Evolutionary conservation across 30 jellyfish, hydroid and myxozoan species (phyloP), one percentile per base, ranked within the genome.

Genomic region (Pseudorhiza aurosa): DNA sequence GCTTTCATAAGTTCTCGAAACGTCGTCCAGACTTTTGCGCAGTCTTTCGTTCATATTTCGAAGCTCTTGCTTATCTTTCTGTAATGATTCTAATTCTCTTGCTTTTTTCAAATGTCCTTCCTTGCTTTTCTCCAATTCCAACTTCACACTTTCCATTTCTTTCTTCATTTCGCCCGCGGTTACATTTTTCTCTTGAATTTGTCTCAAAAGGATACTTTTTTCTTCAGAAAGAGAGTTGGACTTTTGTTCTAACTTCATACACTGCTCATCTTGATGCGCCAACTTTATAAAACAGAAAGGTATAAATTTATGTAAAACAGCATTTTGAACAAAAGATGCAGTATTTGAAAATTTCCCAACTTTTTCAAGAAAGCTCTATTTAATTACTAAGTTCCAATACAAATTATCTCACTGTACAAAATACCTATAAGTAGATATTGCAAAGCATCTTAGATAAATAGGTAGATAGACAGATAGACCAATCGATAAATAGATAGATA

Each of bases 21-120:
- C 87, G 22, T 89, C 95, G 40, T 70, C 84, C 11, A 89, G 82
- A 35, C 77, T 82, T n/a, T 65, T 71, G 0, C 97, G 87, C 30
- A 89, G 79, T 30, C 97, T 33, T 36, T 76, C 90, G 44, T 89
- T 89, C 8, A 89, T 49, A 32, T 45, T 75, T 1, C 94, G 85
- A 44, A 89, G 79, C 79, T 81, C 97, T 31, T 58, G 60, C 43
- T 75, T 46, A 24, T 56, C 83, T 42, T 21, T 15, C 49, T 68
- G 85, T 22, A 81, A 51, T 12, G 21, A 10, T 11, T 67, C 73
- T 31, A 22, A 19, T 22, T 81, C 93, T 21, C 39, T 53, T 7
- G 30, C 25, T 45, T 26, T 43, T 35, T 70, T 81, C 9, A n/a
- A 1, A 21, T 43, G 36, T 29, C 10, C 47, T 5, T 70, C 70